A percentile compares a stretch with the other conserved stretches of the same genome.
Conservation (phyloP, 2,797 vertebrate genomes). For the Falco naumanni region DNA sequence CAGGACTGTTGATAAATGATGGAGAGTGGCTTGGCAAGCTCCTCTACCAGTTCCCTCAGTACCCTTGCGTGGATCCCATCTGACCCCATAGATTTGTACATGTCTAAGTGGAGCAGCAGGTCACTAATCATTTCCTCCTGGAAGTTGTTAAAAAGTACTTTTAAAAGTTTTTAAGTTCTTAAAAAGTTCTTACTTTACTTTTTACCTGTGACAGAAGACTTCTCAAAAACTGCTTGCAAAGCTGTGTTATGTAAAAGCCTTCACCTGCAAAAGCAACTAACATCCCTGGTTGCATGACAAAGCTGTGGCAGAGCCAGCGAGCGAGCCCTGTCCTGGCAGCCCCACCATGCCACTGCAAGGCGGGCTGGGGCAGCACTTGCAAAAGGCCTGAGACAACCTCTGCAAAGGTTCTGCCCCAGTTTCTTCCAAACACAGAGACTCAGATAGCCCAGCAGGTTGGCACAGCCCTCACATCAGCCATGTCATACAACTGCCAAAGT, state of each 20-base stretch:
- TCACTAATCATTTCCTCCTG: no score
- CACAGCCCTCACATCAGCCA: neutral
- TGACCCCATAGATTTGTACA: no score
- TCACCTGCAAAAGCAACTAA: neutral
- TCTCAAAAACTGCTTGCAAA: neutral
- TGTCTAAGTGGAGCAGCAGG: no score
- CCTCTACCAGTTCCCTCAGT: no score
- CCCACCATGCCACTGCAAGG: fast-evolving
- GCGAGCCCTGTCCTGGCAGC: neutral
- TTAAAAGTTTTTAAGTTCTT: no score
- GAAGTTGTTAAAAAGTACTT: no score
- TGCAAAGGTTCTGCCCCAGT: neutral
- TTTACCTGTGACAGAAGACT: neutral
- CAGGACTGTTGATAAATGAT: no score
- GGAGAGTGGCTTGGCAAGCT: no score
- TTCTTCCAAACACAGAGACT: neutral
- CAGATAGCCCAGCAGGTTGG: neutral
- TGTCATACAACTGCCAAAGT: neutral
- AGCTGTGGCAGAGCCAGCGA: fast-evolving
- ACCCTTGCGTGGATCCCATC: no score
- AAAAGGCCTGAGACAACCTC: neutral
- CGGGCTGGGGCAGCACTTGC: fast-evolving
- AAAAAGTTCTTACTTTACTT: neutral
- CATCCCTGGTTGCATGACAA: neutral
- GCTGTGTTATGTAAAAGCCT: neutral